Base-by-base conservation (phyloP, 2,797 vertebrate genomes). In the Coccyzus lansbergi region DNA sequence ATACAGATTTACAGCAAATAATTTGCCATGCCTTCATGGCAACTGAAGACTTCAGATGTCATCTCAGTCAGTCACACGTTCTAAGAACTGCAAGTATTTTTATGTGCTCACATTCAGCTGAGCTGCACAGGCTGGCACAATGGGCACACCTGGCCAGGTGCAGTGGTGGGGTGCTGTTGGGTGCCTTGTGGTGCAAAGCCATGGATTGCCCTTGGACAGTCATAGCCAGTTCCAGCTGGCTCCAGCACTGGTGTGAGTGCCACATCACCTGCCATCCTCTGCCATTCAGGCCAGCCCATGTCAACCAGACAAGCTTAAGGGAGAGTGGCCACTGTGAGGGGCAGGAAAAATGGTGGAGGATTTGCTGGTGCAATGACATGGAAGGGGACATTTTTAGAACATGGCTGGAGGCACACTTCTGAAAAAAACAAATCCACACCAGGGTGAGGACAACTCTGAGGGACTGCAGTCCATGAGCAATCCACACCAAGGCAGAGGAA, bases 401-500 rank as follows among this genome's bases (percentile, higher is more conserved):
- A 58, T 9, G 29, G 38, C 19, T 46, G 29, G 60, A 74, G 46
- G 20, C 8, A n/a, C 19, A 15, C 6, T 67, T 36, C 60, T 46
- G 62, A 46, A 74, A 33, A 24, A 13, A 12, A 16, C 9, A n/a
- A 33, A n/a, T 34, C 36, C 49, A 38, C 28, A 25, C 14, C n/a
- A 33, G 55, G n/a, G 20, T n/a, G 24, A 14, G n/a, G n/a, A 58
- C 33, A 58, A 12, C 21, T 10, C 29, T 18, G 52, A 53, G 52
- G 52, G 52, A 31, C 52, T 19, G 17, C 52, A 31, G 52, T 9
- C 52, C n/a, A 24, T 58, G 55, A 21, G n/a, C 15, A 6, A 44
- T 42, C 22, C 62, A 58, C 1, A 0, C 15, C 0, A 0, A 13
- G 26, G 44, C 44, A 69, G 22, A 79, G 16, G 12, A 74, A 68